Evolutionary conservation across 2,797 vertebrate species (phyloP), one percentile per base, ranked within the genome.

Genomic region (Enteromius trimaculatus): DNA sequence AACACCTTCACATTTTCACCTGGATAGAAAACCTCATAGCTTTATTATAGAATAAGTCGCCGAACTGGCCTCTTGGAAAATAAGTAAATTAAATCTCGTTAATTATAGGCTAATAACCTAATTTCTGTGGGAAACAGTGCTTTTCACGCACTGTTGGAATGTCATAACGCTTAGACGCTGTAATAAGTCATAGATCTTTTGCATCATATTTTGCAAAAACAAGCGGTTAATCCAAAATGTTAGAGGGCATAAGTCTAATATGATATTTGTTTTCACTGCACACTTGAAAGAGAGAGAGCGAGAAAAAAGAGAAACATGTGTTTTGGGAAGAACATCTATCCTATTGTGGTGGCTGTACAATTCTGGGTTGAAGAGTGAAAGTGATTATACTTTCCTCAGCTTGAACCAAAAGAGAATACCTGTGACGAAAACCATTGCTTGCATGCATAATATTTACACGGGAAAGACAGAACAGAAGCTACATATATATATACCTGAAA

Each of bases 81-180:
- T 13, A 69, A 72, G 49, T 55, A 13, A 55, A 37, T n/a, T 0
- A 55, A 16, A 9, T 23, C 23, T 42, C 1, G 0, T 58, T 77
- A 42, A 44, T 82, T n/a, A 58, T 8, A 60, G 19, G 19, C 39
- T 80, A 80, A 60, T 62, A 62, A 69, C n/a, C 49, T 42, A 6
- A 42, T 37, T n/a, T 65, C 8, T 76, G 23, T n/a, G 79, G 47
- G 31, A 71, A 29, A 29, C 69, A 8, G 72, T 53, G 49, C 17
- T 66, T 72, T 42, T 8, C 17, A 58, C 4, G 17, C 77, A 19
- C 31, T 69, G n/a, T 37, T 79, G 29, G 64, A 68, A 31, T 4
- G 9, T 53, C 44, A 53, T 16, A 11, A 13, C 5, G 26, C 26
- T 17, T 17, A 68, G 31, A 79, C 58, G n/a, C 42, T 16, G 26